Conservation (phyloP, 2,797 vertebrate genomes). For the Anomalospiza imberbis region DNA sequence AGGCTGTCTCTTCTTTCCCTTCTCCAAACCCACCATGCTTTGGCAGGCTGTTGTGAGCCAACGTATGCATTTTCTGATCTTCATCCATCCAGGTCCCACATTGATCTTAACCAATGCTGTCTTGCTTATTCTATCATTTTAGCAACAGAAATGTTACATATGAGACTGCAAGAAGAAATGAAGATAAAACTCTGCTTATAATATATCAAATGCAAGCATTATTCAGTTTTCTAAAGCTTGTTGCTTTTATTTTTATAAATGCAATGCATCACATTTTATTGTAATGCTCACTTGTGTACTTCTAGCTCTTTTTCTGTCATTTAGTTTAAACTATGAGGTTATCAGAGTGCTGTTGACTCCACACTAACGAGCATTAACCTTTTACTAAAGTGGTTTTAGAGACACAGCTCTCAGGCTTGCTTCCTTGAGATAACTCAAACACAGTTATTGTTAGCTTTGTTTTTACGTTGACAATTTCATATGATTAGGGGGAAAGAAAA, state of each 20-base stretch:
- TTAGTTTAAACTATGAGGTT: constrained; percentile 20
- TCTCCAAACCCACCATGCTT: background rate
- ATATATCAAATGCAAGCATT: background rate
- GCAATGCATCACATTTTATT: background rate
- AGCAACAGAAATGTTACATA: background rate
- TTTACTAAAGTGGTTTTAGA: constrained; percentile 30
- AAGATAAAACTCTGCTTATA: background rate
- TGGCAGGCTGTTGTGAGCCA: background rate
- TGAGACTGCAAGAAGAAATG: background rate
- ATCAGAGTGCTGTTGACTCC: constrained; percentile 17
- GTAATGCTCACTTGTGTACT: background rate
- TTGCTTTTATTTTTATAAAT: constrained; percentile 12
- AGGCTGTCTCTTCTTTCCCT: background rate
- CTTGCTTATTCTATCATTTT: background rate
- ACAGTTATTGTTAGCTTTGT: background rate
- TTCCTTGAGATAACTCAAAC: background rate
- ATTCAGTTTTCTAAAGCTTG: background rate
- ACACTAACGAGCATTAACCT: constrained; percentile 11
- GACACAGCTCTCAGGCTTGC: background rate
- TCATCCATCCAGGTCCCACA: background rate
- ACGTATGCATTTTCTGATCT: background rate
- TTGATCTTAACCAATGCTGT: background rate
- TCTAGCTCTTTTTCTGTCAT: background rate
- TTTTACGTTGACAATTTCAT: background rate
- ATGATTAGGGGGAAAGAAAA: background rate